Conservation (phyloP, 2,113 vertebrate species). For the Hassar affinis region DNA sequence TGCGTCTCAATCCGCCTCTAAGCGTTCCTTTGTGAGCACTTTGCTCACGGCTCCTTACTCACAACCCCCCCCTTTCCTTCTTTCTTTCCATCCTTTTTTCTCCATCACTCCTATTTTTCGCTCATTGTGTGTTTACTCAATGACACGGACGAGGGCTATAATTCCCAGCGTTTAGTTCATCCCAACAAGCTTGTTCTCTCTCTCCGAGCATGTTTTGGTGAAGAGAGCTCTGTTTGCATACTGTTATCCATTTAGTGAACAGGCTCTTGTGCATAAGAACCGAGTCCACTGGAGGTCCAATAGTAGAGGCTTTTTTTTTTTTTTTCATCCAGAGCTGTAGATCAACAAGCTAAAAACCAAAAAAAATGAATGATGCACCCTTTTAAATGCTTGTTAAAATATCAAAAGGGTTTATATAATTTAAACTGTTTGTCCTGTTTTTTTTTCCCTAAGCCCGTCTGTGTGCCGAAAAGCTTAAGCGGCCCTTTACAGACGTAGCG, state of each 20-base stretch:
- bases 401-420: conserved; percentile 1
- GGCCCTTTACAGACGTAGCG: conserved; percentile 45
- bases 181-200: conserved; percentile 65
- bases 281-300: conserved; percentile 49
- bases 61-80: conserved; percentile 42
- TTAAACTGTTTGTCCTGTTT: not conserved
- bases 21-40: conserved; percentile 86
- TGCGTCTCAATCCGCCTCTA: conserved; percentile 80
- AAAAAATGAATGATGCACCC: not conserved
- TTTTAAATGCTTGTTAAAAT: conserved; percentile 13
- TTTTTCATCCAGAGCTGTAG: not conserved
- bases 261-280: conserved; percentile 40
- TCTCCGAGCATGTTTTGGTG: conserved; percentile 61
- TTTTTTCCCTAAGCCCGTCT: not conserved
- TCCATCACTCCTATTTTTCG: conserved; percentile 70
- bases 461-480: conserved; percentile 1
- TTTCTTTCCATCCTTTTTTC: conserved; percentile 66
- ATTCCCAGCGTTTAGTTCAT: conserved; percentile 77
- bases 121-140: conserved; percentile 82
- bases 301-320: conserved; percentile 45
- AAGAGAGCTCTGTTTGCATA: conserved; percentile 63
- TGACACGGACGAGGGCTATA: conserved; percentile 72
- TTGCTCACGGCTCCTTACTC: conserved; percentile 80
- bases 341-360: conserved; percentile 27
- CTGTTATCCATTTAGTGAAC: conserved; percentile 56